Conservation (phyloP, 2,797 vertebrate genomes). For the Rhabdomys pumilio region DNA sequence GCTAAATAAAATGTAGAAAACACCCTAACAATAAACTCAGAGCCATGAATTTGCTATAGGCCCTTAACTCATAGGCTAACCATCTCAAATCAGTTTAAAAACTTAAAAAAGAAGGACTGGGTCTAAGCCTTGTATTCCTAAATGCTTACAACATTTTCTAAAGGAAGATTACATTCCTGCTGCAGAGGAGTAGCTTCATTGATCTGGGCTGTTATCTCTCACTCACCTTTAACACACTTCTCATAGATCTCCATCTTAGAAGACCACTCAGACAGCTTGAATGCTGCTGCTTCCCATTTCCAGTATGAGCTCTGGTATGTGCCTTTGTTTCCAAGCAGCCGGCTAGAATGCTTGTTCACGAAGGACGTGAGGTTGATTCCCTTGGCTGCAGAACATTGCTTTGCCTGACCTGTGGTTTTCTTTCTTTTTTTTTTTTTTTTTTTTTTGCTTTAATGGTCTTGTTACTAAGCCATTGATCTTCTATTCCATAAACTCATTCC, state of each 20-base stretch:
- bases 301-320: neutral
- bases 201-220: neutral
- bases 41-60: no score
- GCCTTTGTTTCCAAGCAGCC: neutral
- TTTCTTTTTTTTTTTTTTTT: neutral
- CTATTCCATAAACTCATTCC: slow-evolving; percentile 10
- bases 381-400: neutral
- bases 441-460: slow-evolving; percentile 23
- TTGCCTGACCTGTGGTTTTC: neutral
- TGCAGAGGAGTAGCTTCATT: neutral
- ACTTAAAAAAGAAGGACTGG: no score
- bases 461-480: slow-evolving; percentile 30
- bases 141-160: neutral
- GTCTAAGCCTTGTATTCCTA: no score
- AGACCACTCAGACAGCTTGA: neutral
- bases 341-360: neutral
- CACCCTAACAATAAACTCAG: no score
- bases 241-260: slow-evolving; percentile 6
- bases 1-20: no score
- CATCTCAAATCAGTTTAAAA: no score
- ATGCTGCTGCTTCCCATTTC: neutral
- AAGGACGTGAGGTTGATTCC: neutral
- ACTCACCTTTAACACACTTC: neutral
- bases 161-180: neutral
- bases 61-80: no score